A percentile compares a stretch with the other conserved stretches of the same genome.
Evolutionary conservation across 2,888 invertebrate species (phyloP).

Genomic region (Conops quadrifasciatus): DNA sequence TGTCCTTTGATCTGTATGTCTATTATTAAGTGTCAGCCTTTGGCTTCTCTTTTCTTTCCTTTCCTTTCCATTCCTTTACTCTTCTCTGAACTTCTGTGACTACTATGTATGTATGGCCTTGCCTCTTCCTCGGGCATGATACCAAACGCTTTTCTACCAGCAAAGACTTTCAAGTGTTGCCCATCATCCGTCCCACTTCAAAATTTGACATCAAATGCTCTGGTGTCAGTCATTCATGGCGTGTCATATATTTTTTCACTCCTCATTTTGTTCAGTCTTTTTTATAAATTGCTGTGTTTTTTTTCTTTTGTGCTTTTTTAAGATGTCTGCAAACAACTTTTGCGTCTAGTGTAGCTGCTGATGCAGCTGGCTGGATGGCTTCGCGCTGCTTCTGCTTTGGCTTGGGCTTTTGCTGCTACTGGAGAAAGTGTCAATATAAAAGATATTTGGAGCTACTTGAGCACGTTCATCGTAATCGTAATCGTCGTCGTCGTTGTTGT

Average conservation of each 20-base stretch:
- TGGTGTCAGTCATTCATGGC: slow-evolving; percentile 14
- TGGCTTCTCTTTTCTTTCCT: background rate
- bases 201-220: slow-evolving; percentile 24
- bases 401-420: background rate
- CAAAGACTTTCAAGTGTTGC: background rate
- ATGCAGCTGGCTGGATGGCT: background rate
- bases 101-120: background rate
- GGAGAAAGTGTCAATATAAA: slow-evolving; percentile 24
- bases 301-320: background rate
- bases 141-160: background rate
- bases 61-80: background rate
- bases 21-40: background rate
- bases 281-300: background rate
- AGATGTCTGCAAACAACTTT: slow-evolving; percentile 10
- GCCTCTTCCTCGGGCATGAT: background rate
- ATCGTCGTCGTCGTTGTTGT: slow-evolving; percentile 3
- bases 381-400: background rate
- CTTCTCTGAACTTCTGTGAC: background rate
- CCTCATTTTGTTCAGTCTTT: background rate
- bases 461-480: slow-evolving; percentile 21
- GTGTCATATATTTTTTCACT: background rate
- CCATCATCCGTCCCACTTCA: background rate
- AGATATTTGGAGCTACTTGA: slow-evolving; percentile 24
- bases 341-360: background rate
- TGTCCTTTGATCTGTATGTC: background rate